Evolutionary conservation across 2,888 invertebrate genomes (phyloP), one percentile per base, ranked within the genome.

Genomic region (Tortricodes alternella): DNA sequence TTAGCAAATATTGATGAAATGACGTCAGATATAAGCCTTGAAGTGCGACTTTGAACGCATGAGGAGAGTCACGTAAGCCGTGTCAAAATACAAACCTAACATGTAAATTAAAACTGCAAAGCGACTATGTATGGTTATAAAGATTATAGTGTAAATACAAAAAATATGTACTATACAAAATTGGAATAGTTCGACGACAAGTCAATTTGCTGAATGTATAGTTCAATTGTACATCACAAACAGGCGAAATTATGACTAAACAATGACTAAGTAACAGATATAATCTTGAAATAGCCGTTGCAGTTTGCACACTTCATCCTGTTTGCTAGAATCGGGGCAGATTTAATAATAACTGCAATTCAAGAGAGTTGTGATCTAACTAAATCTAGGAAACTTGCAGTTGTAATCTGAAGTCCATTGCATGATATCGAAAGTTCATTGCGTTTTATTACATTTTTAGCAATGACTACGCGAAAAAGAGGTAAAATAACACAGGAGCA

Each of bases 11-110:
- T 53, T 48, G 58, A 60, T 53, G 41, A 39, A 56, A 59, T 67
- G 62, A 65, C 67, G 67, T 65, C 64, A 70, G 58, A 60, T 58
- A 56, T 63, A 52, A 53, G 18, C 51, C 56, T 57, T 59, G 60
- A 60, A 62, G 58, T 58, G 51, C 46, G 63, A 59, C 57, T 59
- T 43, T 53, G 63, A 65, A 68, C 67, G 67, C 74, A 65, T 79
- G 79, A 68, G 59, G 50, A 38, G 9, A 73, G 77, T 83, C 84
- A 85, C 85, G 83, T 83, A 83, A 74, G 65, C 75, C 65, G 48
- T 37, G 44, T 61, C 53, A 62, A 58, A 61, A 48, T 29, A 39
- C 50, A 37, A 55, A 59, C 61, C 29, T n/a, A 11, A 29, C 29
- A 29, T 29, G 29, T 2, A 3, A 29, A n/a, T 9, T 29, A 29